Conservation (phyloP, 2,113 vertebrate genomes). For the Larimichthys polyactis region DNA sequence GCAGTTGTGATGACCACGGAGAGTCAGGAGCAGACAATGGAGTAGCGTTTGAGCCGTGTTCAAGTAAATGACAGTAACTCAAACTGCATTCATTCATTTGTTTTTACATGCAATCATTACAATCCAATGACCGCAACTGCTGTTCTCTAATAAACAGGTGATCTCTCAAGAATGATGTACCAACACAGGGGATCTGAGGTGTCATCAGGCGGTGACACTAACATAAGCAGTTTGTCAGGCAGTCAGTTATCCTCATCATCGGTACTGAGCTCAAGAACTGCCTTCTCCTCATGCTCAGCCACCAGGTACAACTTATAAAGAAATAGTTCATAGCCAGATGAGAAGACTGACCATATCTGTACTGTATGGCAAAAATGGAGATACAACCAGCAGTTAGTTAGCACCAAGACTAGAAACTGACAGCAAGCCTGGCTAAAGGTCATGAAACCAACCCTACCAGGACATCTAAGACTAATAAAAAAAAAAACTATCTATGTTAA, state of each 20-base stretch:
- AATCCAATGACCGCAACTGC: neutral
- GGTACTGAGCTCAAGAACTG: slow-evolving; percentile 59
- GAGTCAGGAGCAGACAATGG: slow-evolving; percentile 64
- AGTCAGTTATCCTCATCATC: slow-evolving; percentile 59
- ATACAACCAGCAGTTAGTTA: neutral
- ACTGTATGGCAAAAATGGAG: neutral
- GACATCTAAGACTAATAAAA: too few species aligned
- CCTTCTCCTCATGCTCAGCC: slow-evolving; percentile 64
- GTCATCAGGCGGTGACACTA: slow-evolving; percentile 49
- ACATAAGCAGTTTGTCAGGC: slow-evolving; percentile 49
- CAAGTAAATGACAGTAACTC: slow-evolving; percentile 60
- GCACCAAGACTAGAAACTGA: neutral
- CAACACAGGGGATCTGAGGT: slow-evolving; percentile 44
- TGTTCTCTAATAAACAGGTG: slow-evolving; percentile 44
- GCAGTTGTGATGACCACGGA: slow-evolving; percentile 19
- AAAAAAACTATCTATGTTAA: too few species aligned
- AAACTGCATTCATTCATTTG: neutral
- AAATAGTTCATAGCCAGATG: neutral
- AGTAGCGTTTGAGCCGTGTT: slow-evolving; percentile 48
- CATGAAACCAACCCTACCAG: too few species aligned
- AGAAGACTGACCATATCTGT: neutral
- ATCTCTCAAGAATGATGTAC: slow-evolving; percentile 17
- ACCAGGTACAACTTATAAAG: slow-evolving; percentile 47
- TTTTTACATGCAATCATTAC: neutral
- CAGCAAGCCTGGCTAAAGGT: too few species aligned